Conservation (phyloP, 2,113 vertebrate genomes). For the Megaceryle maxima region DNA sequence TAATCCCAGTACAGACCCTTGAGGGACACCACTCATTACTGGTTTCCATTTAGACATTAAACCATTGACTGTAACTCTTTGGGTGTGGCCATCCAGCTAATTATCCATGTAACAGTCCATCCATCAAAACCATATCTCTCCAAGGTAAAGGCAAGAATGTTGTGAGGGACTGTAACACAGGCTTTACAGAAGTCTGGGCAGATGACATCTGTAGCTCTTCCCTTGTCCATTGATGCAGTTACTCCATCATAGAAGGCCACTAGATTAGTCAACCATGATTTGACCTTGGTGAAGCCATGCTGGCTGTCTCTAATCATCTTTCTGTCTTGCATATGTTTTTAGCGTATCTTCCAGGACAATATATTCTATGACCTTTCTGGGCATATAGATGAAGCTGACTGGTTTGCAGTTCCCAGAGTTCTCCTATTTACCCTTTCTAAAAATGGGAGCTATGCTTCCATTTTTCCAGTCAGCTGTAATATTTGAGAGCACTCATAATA, state of each 20-base stretch:
- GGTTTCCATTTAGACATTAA: background rate
- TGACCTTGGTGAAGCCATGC: background rate
- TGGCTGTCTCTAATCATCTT: background rate
- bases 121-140: background rate
- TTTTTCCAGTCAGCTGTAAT: background rate
- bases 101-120: background rate
- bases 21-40: background rate
- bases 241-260: background rate
- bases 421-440: background rate
- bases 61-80: background rate
- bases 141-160: background rate
- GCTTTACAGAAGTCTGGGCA: background rate
- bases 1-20: background rate
- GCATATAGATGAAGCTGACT: background rate
- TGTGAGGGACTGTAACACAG: background rate
- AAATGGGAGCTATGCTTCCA: background rate
- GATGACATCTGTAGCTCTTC: accelerated
- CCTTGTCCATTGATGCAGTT: background rate
- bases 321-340: background rate
- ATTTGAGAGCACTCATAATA: background rate
- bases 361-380: background rate
- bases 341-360: background rate
- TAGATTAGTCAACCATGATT: background rate
- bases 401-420: background rate
- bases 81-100: background rate